Evolutionary conservation across 2,888 invertebrate genomes (phyloP).

Genomic region (Oeneis ivallda): DNA sequence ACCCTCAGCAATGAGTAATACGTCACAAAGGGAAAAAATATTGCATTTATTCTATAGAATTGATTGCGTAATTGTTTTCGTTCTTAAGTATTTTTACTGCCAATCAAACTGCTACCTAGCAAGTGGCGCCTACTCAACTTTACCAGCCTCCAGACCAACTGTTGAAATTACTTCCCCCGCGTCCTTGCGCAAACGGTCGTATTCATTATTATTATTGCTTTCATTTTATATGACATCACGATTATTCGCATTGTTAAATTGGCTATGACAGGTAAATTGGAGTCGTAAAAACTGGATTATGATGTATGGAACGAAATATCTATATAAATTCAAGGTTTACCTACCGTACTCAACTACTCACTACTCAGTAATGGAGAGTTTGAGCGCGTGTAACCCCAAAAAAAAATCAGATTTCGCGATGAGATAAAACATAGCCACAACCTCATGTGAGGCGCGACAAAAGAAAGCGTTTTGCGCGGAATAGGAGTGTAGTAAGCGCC

Average conservation of each 20-base stretch:
- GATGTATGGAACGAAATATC: neutral
- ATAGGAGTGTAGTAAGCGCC: no score
- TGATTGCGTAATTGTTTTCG: neutral
- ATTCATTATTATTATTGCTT: slow-evolving; percentile 11
- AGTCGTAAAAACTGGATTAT: slow-evolving; percentile 10
- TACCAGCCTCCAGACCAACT: slow-evolving; percentile 18
- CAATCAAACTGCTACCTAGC: slow-evolving; percentile 6
- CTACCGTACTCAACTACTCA: no score
- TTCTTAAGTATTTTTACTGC: slow-evolving; percentile 4
- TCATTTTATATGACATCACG: slow-evolving; percentile 26
- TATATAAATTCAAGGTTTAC: neutral
- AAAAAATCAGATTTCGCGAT: no score
- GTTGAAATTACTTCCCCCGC: slow-evolving; percentile 9
- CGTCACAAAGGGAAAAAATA: no score
- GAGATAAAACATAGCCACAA: no score
- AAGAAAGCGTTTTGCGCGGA: no score
- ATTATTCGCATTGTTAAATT: slow-evolving; percentile 20
- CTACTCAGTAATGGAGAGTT: neutral
- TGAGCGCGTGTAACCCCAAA: no score
- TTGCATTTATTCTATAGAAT: no score
- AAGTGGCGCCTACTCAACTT: slow-evolving; percentile 52
- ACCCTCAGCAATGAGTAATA: no score
- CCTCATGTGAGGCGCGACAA: no score
- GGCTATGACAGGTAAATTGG: slow-evolving; percentile 23
- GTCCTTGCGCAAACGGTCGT: slow-evolving; percentile 15